Conservation (phyloP, 2,888 invertebrate genomes). For the Steromphala cineraria region DNA sequence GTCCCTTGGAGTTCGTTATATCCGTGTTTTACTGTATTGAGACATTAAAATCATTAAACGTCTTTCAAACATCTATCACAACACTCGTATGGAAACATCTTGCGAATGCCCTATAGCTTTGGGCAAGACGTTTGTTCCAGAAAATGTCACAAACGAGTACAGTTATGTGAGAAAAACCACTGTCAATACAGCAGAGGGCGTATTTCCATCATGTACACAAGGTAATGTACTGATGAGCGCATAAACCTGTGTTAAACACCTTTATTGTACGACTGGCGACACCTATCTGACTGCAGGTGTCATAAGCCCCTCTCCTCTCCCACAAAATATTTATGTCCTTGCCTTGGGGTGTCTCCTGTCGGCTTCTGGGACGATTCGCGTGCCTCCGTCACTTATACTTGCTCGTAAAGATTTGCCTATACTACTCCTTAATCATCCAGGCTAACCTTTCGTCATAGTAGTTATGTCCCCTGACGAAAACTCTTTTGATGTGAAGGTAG, state of each 20-base stretch:
- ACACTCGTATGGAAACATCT: no score
- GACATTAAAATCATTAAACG: no score
- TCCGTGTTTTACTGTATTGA: no score
- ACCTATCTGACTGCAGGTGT: not conserved
- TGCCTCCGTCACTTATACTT: not conserved
- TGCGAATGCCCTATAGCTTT: no score
- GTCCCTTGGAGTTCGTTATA: no score
- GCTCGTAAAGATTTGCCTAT: not conserved
- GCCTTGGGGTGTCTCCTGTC: not conserved
- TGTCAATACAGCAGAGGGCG: no score
- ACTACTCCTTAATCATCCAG: not conserved
- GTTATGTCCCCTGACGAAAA: not conserved
- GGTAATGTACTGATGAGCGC: no score
- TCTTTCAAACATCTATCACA: no score
- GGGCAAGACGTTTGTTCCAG: no score
- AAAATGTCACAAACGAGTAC: no score
- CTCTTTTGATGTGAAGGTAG: conserved; percentile 19
- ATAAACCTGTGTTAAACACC: not conserved
- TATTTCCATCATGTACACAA: no score
- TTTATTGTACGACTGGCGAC: not conserved
- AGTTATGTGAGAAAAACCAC: no score
- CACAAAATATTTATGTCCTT: conserved; percentile 1
- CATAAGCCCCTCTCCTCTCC: not conserved
- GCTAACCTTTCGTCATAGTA: not conserved
- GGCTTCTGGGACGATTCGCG: not conserved